phyloP scores from a whole-genome alignment of 1,140 invertebrate species.

The Gonatopus flavifemur region DNA sequence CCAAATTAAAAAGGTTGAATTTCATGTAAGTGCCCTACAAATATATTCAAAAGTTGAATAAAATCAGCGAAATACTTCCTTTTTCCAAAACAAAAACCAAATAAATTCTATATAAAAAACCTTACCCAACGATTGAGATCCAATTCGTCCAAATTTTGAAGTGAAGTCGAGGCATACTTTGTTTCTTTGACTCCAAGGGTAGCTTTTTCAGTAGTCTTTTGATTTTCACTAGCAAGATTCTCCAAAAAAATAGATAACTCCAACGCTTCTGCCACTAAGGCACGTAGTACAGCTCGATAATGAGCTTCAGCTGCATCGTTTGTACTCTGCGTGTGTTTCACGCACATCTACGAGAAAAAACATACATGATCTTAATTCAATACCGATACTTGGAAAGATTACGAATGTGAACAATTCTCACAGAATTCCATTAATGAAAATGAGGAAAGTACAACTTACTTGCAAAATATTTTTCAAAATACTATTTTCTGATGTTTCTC shows the following conservation, averaged over 20 bases:
- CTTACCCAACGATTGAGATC: constrained; percentile 86
- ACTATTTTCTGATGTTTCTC: constrained; percentile 13
- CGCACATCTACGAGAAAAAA: constrained; percentile 63
- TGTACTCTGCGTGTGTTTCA: constrained; percentile 64
- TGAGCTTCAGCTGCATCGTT: constrained; percentile 71
- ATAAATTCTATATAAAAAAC: too few species aligned
- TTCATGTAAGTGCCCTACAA: too few species aligned
- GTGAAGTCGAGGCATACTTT: constrained; percentile 60
- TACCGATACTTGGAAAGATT: too few species aligned
- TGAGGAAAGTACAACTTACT: constrained; percentile 23
- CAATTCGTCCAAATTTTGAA: constrained; percentile 72
- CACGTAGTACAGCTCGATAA: constrained; percentile 88
- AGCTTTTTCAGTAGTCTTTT: constrained; percentile 39
- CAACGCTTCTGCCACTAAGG: constrained; percentile 84
- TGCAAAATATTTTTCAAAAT: constrained; percentile 27
- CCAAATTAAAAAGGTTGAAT: too few species aligned
- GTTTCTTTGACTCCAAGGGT: constrained; percentile 17
- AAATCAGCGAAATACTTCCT: not conserved
- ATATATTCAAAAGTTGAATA: too few species aligned
- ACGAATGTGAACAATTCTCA: too few species aligned
- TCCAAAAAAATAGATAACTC: constrained; percentile 88
- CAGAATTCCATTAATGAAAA: too few species aligned
- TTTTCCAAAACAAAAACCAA: not conserved
- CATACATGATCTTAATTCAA: not conserved
- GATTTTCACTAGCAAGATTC: constrained; percentile 64